A percentile compares a stretch with the other conserved stretches of the same genome.
Conservation (phyloP, 2,888 invertebrate species). For the Drosophila mayaguana region DNA sequence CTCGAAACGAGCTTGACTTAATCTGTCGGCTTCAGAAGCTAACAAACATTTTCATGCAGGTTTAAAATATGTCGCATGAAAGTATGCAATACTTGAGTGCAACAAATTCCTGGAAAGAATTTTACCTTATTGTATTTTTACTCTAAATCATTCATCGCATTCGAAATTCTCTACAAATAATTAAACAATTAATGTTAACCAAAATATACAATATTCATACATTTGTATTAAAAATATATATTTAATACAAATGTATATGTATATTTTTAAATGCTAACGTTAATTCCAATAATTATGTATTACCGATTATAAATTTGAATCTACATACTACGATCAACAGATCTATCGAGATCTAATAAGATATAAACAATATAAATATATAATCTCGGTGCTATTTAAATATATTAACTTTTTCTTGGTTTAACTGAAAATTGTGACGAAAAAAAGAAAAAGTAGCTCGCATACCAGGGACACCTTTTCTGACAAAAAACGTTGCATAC, state of each 20-base stretch:
- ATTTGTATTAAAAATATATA: no score
- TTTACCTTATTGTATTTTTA: not conserved
- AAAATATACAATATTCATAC: no score
- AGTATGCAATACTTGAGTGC: slow-evolving; percentile 30
- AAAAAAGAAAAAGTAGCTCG: slow-evolving; percentile 4
- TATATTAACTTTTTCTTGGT: not conserved
- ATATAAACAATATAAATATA: not conserved
- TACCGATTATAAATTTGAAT: not conserved
- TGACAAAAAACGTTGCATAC: not conserved
- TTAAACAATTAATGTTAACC: not conserved
- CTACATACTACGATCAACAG: not conserved
- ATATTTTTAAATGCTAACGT: no score
- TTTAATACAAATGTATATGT: no score
- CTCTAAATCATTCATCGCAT: not conserved
- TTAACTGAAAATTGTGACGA: not conserved
- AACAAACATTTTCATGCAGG: not conserved
- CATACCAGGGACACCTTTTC: not conserved
- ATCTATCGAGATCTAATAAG: not conserved
- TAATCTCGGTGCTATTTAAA: not conserved
- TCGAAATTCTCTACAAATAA: not conserved
- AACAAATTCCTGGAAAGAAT: not conserved
- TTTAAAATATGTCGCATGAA: slow-evolving; percentile 22
- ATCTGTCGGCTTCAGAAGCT: not conserved
- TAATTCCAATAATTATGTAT: no score
- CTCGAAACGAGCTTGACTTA: not conserved